Evolutionary conservation across 2,113 vertebrate species (phyloP).

Genomic region (Pandion haliaetus): DNA sequence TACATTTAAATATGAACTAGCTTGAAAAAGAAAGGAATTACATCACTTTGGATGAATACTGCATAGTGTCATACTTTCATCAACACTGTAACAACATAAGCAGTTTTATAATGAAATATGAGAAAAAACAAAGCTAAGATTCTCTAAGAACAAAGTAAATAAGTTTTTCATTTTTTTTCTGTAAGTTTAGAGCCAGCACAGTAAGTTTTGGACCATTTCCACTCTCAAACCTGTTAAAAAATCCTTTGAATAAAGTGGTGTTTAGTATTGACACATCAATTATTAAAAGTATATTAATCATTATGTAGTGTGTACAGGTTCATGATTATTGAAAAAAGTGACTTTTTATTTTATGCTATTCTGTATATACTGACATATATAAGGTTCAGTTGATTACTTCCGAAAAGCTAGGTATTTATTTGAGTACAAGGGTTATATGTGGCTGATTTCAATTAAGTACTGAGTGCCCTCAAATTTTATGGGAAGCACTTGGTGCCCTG

Average conservation of each 20-base stretch:
- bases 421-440: background rate
- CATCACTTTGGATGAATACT: background rate
- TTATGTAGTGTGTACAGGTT: background rate
- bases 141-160: background rate
- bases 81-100: background rate
- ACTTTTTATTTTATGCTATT: background rate
- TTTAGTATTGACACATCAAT: background rate
- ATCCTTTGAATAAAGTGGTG: background rate
- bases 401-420: background rate
- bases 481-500: background rate
- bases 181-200: background rate
- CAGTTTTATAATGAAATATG: background rate
- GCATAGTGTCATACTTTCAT: background rate
- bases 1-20: background rate
- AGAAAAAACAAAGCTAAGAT: background rate
- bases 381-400: background rate
- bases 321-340: background rate
- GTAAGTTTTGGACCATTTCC: background rate
- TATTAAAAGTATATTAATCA: background rate
- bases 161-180: rapidly evolving
- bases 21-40: background rate
- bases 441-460: constrained; percentile 7
- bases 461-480: background rate
- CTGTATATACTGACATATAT: background rate
- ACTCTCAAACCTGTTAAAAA: background rate